Evolutionary conservation across 2,888 invertebrate genomes (phyloP), one percentile per base, ranked within the genome.

Genomic region (Nomada hirtipes): DNA sequence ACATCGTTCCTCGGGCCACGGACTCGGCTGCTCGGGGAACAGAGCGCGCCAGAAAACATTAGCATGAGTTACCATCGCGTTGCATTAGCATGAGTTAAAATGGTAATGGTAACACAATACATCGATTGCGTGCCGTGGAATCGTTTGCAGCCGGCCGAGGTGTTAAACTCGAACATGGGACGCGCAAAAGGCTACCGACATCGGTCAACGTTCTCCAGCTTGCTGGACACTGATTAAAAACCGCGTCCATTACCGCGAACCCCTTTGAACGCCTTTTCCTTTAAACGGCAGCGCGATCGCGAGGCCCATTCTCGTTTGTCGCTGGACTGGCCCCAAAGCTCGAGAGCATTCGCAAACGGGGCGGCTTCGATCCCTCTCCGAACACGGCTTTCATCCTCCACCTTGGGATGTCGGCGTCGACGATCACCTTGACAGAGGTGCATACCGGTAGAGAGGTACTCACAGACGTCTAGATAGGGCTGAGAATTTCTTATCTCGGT

Each of bases 1-100:
- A 87, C 87, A 86, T 87, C 87, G 87, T 88, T 86, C 84, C 84
- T 79, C 79, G 84, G 87, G 76, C 87, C 84, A 85, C 86, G 86
- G 82, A 82, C 86, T 79, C 79, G 78, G 80, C 70, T 13, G 69
- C 67, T 52, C 63, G 68, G 53, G 44, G 72, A 68, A 63, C 76
- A 61, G 69, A 52, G 75, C 81, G 77, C 73, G 67, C 81, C 81
- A 79, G 81, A 77, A 85, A 86, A 83, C 86, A 87, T 87, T 87
- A 87, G 83, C 87, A 83, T 87, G 73, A 55, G 87, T 82, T 87
- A 86, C 88, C 81, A 85, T 67, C 85, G 83, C 75, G 84, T 77
- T 61, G 77, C 87, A 85, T 88, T 86, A 85, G 83, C 87, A 83
- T 77, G 72, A 69, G 85, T 87, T 88, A 79, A 86, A 86, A 87